Percentiles rank a stretch among this genome's conserved stretches.
phyloP scores from a whole-genome alignment of 2,888 invertebrate species.

The Magallana nippona region DNA sequence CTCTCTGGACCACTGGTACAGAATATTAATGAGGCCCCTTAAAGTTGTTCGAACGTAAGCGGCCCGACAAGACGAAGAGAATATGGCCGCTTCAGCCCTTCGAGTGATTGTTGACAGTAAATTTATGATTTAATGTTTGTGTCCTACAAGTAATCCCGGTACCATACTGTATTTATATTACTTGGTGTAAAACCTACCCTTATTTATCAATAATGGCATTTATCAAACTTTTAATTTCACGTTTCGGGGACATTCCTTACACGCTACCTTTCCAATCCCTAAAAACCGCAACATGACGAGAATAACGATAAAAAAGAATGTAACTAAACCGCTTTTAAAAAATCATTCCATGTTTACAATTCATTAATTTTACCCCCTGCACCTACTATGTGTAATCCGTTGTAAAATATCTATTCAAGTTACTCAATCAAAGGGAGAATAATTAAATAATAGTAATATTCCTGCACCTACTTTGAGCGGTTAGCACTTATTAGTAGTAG shows the following conservation, averaged over 20 bases:
- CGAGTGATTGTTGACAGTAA: neutral
- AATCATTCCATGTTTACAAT: neutral
- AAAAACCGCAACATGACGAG: conserved; percentile 12
- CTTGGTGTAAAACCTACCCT: too few species aligned
- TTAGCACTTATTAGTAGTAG: too few species aligned
- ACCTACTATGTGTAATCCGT: too few species aligned
- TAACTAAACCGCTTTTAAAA: neutral
- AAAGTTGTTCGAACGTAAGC: neutral
- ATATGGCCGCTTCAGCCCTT: neutral
- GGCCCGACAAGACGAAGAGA: too few species aligned
- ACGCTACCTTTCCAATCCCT: neutral
- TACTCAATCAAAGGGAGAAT: too few species aligned
- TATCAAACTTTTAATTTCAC: neutral
- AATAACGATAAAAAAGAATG: neutral
- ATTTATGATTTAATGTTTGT: neutral
- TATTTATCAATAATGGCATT: too few species aligned
- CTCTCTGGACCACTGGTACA: neutral
- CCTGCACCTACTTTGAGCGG: too few species aligned
- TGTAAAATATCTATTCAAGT: too few species aligned
- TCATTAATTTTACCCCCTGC: conserved; percentile 1
- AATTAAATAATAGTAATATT: too few species aligned
- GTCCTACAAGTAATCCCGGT: too few species aligned
- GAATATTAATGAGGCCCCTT: neutral
- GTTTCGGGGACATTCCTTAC: neutral
- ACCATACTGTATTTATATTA: too few species aligned